Percentiles rank a stretch among this genome's conserved stretches.
These are phyloP conservation scores for Zosterops pallidus DNA, from an alignment of 2,113 vertebrate genomes.

Conservation along the genomic window DNA sequence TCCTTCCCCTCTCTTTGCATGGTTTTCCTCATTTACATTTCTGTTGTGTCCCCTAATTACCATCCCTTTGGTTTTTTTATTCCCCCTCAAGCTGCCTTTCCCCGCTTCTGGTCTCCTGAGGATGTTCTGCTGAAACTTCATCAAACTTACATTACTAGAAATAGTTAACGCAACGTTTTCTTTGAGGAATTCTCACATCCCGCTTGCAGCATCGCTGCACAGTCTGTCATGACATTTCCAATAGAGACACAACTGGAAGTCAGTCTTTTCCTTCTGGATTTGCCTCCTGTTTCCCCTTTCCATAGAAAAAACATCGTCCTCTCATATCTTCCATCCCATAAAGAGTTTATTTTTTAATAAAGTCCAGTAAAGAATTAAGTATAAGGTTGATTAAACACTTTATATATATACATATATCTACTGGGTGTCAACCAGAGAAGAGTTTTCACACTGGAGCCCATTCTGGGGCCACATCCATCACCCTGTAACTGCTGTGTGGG, in stretches of 20 bases:
- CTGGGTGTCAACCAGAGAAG: background rate
- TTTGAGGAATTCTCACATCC: background rate
- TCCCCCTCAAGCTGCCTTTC: background rate
- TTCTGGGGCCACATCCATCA: background rate
- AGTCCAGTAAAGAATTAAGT: background rate
- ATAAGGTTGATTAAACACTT: background rate
- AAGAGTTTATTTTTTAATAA: background rate
- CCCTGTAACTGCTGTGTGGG: background rate
- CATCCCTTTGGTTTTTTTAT: background rate
- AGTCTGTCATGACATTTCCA: background rate
- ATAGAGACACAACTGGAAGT: background rate
- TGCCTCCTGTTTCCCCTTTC: background rate
- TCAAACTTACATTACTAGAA: background rate
- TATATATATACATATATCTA: background rate
- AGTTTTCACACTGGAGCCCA: background rate
- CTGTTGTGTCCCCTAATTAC: constrained; percentile 1
- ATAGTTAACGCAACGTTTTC: background rate
- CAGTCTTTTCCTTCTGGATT: background rate
- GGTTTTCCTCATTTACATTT: constrained; percentile 1
- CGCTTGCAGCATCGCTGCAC: background rate
- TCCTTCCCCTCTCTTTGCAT: background rate
- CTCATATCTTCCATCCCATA: background rate
- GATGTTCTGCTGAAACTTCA: background rate
- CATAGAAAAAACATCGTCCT: background rate
- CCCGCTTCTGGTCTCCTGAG: background rate